Conservation (phyloP, 1,140 invertebrate species). For the Hylyphantes graminicola region DNA sequence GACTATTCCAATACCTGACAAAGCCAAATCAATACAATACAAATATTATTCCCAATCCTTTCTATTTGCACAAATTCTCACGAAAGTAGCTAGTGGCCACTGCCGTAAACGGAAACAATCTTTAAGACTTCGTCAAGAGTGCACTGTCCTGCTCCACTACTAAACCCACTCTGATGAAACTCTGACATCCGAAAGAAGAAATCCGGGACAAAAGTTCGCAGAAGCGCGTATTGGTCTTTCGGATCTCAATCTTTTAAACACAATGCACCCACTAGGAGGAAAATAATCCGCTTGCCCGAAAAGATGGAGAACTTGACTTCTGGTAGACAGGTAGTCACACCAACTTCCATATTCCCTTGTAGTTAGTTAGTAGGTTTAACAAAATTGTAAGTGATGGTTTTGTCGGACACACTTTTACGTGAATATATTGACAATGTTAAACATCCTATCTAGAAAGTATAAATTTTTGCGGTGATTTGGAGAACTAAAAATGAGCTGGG, state of each 20-base stretch:
- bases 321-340: conserved; percentile 36
- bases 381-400: no score
- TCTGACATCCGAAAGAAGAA: background rate
- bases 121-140: no score
- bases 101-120: background rate
- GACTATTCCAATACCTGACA: no score
- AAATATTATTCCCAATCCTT: background rate
- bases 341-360: background rate
- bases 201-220: conserved; percentile 9
- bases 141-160: background rate
- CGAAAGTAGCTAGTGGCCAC: no score
- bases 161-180: conserved; percentile 31
- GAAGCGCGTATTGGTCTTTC: conserved; percentile 53
- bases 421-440: no score
- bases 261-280: background rate
- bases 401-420: no score
- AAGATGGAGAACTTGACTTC: conserved; percentile 50
- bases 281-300: conserved; percentile 40
- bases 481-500: no score
- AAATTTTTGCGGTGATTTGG: no score
- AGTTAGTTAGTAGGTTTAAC: no score
- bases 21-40: background rate
- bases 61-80: conserved; percentile 10
- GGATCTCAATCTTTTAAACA: conserved; percentile 25
- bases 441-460: no score